Percentiles rank a stretch among this genome's conserved stretches.
phyloP scores from a whole-genome alignment of 2,888 invertebrate species.

The Drosophila maculinotata region DNA sequence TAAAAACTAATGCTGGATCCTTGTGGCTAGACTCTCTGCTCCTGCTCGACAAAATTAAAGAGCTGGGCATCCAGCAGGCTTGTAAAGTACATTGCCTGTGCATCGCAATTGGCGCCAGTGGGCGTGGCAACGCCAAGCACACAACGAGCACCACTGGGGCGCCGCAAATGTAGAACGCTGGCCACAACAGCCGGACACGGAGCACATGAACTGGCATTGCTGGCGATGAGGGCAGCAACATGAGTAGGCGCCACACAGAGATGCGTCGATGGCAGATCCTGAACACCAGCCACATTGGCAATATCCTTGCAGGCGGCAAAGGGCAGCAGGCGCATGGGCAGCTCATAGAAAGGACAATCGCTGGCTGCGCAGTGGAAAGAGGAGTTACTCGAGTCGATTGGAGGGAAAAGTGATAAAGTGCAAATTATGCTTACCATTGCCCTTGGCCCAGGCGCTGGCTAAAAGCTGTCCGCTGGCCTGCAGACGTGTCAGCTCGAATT shows the following conservation, averaged over 20 bases:
- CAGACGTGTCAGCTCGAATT: slow-evolving; percentile 52
- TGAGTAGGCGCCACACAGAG: slow-evolving; percentile 45
- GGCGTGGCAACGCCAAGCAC: slow-evolving; percentile 68
- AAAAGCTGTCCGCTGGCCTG: slow-evolving; percentile 54
- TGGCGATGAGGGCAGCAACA: background rate
- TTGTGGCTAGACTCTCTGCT: slow-evolving; percentile 4
- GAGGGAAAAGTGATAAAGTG: background rate
- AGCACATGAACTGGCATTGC: slow-evolving; percentile 36
- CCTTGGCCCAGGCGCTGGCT: slow-evolving; percentile 63
- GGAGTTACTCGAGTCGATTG: too few species aligned
- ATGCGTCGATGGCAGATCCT: slow-evolving; percentile 40
- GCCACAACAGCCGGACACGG: slow-evolving; percentile 55
- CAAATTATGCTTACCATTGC: slow-evolving; percentile 44
- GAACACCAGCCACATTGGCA: slow-evolving; percentile 17
- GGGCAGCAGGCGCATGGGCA: slow-evolving; percentile 66
- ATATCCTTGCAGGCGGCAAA: slow-evolving; percentile 42
- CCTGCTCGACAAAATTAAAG: slow-evolving; percentile 49
- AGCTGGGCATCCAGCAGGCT: slow-evolving; percentile 43
- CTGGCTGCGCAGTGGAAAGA: too few species aligned
- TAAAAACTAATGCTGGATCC: background rate
- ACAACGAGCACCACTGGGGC: slow-evolving; percentile 57
- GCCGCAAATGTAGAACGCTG: slow-evolving; percentile 62
- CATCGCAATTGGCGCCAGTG: slow-evolving; percentile 48
- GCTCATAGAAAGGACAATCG: slow-evolving; percentile 64
- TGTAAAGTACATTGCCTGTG: slow-evolving; percentile 53